Conservation (phyloP, 1,140 invertebrate species). For the Microplitis demolitor region DNA sequence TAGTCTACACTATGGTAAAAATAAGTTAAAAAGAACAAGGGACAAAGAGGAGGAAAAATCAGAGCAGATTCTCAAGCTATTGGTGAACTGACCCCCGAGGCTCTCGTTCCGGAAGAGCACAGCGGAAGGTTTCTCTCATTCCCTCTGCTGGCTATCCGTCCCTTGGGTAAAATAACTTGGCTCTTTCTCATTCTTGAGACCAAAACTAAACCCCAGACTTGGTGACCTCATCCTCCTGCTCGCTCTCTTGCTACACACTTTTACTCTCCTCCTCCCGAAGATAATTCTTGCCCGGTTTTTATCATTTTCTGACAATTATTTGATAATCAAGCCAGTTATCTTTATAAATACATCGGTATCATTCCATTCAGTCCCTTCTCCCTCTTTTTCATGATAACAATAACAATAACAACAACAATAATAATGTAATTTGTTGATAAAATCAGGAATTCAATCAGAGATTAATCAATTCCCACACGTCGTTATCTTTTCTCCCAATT, state of each 20-base stretch:
- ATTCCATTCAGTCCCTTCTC: not conserved
- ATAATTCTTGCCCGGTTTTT: too few relatives aligned
- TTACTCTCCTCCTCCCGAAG: not conserved
- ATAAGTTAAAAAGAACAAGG: not conserved
- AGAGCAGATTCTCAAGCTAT: slow-evolving; percentile 27
- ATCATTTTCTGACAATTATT: too few relatives aligned
- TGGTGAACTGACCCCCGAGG: slow-evolving; percentile 20
- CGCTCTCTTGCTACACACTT: not conserved
- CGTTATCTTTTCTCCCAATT: slow-evolving; percentile 18
- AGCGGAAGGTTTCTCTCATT: slow-evolving; percentile 10
- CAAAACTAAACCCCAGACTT: not conserved
- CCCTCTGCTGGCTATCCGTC: slow-evolving; percentile 14
- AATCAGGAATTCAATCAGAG: slow-evolving; percentile 22
- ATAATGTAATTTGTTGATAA: not conserved
- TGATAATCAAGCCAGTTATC: not conserved
- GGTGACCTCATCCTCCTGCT: not conserved
- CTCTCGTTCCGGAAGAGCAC: slow-evolving; percentile 26
- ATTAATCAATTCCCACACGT: slow-evolving; percentile 27
- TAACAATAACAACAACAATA: not conserved
- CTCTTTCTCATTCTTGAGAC: not conserved
- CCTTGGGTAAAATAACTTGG: slow-evolving; percentile 29
- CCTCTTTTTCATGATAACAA: not conserved
- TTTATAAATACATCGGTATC: not conserved
- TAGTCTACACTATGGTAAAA: not conserved
- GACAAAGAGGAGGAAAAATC: slow-evolving; percentile 20